Conservation (phyloP, 64 coral and sea anemone species). For the Stichodactyla helianthus region DNA sequence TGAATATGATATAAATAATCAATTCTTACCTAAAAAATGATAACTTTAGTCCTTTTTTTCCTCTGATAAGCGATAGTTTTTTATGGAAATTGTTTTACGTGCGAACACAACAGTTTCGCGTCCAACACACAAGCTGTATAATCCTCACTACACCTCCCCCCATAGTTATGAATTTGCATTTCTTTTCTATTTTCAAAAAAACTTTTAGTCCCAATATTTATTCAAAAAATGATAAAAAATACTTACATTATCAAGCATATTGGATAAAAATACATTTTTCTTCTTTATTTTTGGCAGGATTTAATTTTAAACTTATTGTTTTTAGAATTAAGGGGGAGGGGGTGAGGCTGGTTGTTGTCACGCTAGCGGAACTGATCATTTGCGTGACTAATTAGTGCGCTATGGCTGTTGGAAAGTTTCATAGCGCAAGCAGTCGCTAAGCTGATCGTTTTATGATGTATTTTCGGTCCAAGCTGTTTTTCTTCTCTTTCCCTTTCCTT, state of each 20-base stretch:
- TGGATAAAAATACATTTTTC: background rate
- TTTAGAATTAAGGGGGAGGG: background rate
- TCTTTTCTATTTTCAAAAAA: background rate
- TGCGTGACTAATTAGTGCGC: background rate
- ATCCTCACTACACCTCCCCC: background rate
- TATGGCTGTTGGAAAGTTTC: background rate
- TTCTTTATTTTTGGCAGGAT: background rate
- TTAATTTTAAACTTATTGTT: background rate
- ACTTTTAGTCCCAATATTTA: background rate
- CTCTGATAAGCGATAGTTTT: background rate
- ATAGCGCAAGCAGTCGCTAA: too few relatives aligned
- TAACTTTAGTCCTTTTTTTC: background rate
- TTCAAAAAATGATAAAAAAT: background rate
- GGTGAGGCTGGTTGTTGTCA: background rate
- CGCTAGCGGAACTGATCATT: background rate
- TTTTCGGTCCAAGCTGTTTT: background rate
- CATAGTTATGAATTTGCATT: background rate
- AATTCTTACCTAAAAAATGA: background rate
- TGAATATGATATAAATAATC: background rate
- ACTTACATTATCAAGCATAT: too few relatives aligned
- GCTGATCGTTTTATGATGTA: background rate
- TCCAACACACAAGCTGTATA: background rate
- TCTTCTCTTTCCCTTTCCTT: background rate
- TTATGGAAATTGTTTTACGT: background rate
- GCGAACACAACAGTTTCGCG: background rate